Percentiles rank a stretch among this genome's conserved stretches.
Evolutionary conservation across 2,113 vertebrate species (phyloP).

Genomic region (Serinus canaria): DNA sequence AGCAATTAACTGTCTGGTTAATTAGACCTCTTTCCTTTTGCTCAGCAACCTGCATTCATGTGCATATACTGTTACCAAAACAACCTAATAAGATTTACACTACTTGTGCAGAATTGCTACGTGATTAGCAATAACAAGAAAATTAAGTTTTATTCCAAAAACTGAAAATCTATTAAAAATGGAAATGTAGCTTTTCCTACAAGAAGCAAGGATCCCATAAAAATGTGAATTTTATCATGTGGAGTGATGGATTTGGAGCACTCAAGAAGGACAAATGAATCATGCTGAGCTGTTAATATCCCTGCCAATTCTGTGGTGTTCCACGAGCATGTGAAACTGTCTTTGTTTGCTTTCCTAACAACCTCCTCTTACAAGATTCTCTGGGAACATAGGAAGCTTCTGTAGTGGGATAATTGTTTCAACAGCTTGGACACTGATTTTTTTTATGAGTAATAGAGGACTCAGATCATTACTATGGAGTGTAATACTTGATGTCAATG

Average conservation of each 20-base stretch:
- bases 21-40: constrained; percentile 43
- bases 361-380: constrained; percentile 50
- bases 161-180: constrained; percentile 43
- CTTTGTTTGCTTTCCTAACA: constrained; percentile 70
- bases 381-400: constrained; percentile 44
- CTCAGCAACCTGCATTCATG: constrained; percentile 54
- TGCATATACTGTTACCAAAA: constrained; percentile 5
- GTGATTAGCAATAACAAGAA: background rate
- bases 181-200: constrained; percentile 20
- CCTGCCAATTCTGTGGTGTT: constrained; percentile 37
- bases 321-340: constrained; percentile 32
- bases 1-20: constrained; percentile 59
- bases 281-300: constrained; percentile 61
- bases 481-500: constrained; percentile 2
- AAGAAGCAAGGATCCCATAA: constrained; percentile 23
- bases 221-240: constrained; percentile 45
- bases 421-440: constrained; percentile 45
- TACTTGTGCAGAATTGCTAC: background rate
- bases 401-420: constrained; percentile 55
- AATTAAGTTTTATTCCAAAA: background rate
- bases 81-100: background rate
- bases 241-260: constrained; percentile 57
- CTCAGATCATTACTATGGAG: constrained; percentile 13
- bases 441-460: constrained; percentile 21
- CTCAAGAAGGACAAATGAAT: constrained; percentile 60